Evolutionary conservation across 53 echinoderm and acorn worm species (phyloP).

Genomic region (Mesocentrotus franciscanus): DNA sequence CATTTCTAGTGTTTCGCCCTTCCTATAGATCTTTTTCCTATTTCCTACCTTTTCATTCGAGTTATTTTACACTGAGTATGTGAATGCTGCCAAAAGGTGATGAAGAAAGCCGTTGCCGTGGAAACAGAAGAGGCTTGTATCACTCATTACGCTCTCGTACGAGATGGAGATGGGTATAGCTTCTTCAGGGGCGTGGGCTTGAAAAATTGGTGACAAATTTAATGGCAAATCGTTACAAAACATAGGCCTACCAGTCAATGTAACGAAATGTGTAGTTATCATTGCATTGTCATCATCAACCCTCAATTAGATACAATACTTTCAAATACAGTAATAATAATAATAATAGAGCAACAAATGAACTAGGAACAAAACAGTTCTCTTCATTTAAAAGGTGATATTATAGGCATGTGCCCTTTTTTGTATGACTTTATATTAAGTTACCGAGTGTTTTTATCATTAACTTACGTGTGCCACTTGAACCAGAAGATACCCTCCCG

Average conservation of each 20-base stretch:
- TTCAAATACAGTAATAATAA: too few relatives aligned
- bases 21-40: background rate
- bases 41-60: background rate
- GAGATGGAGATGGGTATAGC: background rate
- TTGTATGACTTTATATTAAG: too few relatives aligned
- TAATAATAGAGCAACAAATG: too few relatives aligned
- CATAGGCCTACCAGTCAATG: background rate
- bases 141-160: background rate
- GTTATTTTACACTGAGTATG: slow-evolving; percentile 4
- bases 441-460: too few relatives aligned
- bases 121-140: background rate
- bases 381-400: too few relatives aligned
- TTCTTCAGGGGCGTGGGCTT: background rate
- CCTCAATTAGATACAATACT: too few relatives aligned
- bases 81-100: background rate
- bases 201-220: background rate
- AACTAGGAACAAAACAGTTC: too few relatives aligned
- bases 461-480: too few relatives aligned
- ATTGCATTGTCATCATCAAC: too few relatives aligned
- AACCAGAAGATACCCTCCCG: too few relatives aligned
- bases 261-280: too few relatives aligned
- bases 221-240: background rate
- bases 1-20: background rate
- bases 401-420: too few relatives aligned
- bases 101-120: slow-evolving; percentile 8